Base-by-base conservation (phyloP, 1,140 invertebrate species). In the Phthorimaea operculella region DNA sequence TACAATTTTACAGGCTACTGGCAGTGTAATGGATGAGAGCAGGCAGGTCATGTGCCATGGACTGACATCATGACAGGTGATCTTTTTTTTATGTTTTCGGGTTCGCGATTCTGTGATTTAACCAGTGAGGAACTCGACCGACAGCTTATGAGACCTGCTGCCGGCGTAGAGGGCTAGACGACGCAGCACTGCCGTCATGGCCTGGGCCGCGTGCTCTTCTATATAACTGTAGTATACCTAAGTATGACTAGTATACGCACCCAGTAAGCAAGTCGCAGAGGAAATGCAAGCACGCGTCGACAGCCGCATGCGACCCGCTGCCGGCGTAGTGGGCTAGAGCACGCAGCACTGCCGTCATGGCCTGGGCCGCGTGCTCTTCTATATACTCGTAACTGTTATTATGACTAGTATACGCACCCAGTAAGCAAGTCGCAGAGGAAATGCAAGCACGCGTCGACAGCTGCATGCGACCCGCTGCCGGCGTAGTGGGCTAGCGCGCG, bases 361-460 rank as follows among this genome's bases (percentile, higher is more conserved):
- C 60, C 33, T 77, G 72, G 0, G 74, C 70, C 0, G 71, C 75
- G 58, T 84, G 81, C 52, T 79, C 78, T 16, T 80, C 75, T 0
- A 47, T n/a, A n/a, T n/a, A n/a, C n/a, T n/a, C n/a, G n/a, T n/a
- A n/a, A n/a, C n/a, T n/a, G n/a, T n/a, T n/a, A n/a, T n/a, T n/a
- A n/a, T n/a, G n/a, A n/a, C n/a, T n/a, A n/a, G 44, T 16, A 8
- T 21, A 52, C 69, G 50, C 65, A 84, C 81, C 81, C 75, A 52
- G 70, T 69, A 1, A 84, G 60, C 12, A 84, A 59, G 62, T 84
- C 76, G 39, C 69, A 81, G 1, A 82, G 61, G 52, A 82, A 82
- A 55, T 81, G 75, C 51, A 84, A 55, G 52, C 77, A 79, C 8
- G 58, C 56, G 36, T 82, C 69, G 1, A 77, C 61, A 21, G 77